A percentile compares a stretch with the other conserved stretches of the same genome.
Conservation (phyloP, 2,888 invertebrate genomes). For the Masnerella sp. region DNA sequence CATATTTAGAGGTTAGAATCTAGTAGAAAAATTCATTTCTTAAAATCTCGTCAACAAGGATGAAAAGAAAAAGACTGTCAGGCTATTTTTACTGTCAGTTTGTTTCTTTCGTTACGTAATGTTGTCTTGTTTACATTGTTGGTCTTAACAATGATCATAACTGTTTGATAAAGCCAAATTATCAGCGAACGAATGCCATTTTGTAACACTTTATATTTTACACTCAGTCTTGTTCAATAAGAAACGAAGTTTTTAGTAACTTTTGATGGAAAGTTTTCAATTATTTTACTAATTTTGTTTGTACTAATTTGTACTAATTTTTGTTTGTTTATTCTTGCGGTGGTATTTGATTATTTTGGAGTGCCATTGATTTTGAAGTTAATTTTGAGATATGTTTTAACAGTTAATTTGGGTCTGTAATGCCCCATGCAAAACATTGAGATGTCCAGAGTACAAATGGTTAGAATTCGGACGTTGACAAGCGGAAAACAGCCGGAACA, state of each 20-base stretch:
- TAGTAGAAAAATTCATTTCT: too few species aligned
- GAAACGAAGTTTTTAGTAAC: too few species aligned
- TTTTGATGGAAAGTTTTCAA: too few species aligned
- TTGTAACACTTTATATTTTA: too few species aligned
- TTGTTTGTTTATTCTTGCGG: not conserved
- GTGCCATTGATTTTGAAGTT: not conserved
- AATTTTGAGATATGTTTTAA: not conserved
- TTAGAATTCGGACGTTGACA: constrained; percentile 26
- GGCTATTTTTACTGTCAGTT: constrained; percentile 1
- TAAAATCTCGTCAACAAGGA: not conserved
- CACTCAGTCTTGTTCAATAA: not conserved
- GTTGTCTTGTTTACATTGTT: constrained; percentile 16
- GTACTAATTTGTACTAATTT: too few species aligned
- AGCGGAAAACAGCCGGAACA: constrained; percentile 61
- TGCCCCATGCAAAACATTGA: constrained; percentile 70
- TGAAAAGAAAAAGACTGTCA: not conserved
- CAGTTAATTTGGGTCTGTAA: constrained; percentile 64
- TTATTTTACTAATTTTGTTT: too few species aligned
- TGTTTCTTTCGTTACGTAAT: constrained; percentile 12
- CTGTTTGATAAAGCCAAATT: not conserved
- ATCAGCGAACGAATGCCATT: too few species aligned
- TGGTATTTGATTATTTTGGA: not conserved
- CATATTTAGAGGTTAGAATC: too few species aligned
- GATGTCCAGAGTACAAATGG: constrained; percentile 71
- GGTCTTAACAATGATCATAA: constrained; percentile 11